phyloP scores from a whole-genome alignment of 2,888 invertebrate species.

The Patella pellucida region DNA sequence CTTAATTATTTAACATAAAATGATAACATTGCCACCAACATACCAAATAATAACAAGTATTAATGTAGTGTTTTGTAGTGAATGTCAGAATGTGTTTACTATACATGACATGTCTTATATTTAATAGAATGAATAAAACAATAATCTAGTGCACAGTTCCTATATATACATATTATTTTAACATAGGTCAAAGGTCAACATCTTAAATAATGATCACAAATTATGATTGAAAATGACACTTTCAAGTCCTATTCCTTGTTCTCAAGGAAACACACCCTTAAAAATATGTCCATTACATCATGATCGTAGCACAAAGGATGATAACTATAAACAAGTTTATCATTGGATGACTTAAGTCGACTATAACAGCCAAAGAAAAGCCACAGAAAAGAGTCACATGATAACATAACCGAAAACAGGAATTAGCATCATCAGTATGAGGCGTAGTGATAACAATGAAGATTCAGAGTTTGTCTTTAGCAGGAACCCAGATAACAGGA shows the following conservation, averaged over 20 bases:
- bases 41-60: too few species aligned
- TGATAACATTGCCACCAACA: too few species aligned
- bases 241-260: not conserved
- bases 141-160: not conserved
- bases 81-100: too few species aligned
- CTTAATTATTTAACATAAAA: too few species aligned
- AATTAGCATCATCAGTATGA: not conserved
- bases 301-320: not conserved
- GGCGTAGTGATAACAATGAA: not conserved
- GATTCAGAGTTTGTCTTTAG: slow-evolving; percentile 79
- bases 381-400: slow-evolving; percentile 6
- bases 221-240: slow-evolving; percentile 7
- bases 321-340: not conserved
- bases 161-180: not conserved
- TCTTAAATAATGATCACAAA: not conserved
- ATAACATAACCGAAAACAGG: not conserved
- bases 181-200: not conserved
- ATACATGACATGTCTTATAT: not conserved
- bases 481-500: slow-evolving; percentile 96
- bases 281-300: not conserved
- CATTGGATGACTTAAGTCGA: not conserved
- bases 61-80: too few species aligned
- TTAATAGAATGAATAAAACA: not conserved
- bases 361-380: slow-evolving; percentile 9
- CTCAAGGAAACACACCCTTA: not conserved